Conservation (phyloP, 2,113 vertebrate genomes). For the Tragelaphus buxtoni region DNA sequence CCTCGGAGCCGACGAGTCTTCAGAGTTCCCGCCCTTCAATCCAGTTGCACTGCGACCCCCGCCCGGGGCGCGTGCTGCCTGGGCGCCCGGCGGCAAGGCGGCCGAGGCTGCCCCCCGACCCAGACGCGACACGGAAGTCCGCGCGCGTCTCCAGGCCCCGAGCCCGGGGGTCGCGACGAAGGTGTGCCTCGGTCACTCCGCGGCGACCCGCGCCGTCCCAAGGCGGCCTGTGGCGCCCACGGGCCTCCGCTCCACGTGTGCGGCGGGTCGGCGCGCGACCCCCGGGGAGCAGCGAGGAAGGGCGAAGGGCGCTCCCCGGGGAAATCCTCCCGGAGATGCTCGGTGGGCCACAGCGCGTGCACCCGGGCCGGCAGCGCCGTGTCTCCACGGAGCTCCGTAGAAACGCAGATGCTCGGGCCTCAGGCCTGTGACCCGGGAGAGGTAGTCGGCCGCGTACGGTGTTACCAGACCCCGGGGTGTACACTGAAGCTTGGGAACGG, state of each 20-base stretch:
- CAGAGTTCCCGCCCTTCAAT: neutral
- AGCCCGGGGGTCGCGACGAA: neutral
- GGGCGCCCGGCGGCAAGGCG: neutral
- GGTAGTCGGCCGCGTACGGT: neutral
- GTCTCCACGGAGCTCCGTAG: neutral
- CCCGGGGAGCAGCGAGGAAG: neutral
- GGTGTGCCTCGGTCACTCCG: neutral
- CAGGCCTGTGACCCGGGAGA: neutral
- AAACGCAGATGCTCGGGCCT: neutral
- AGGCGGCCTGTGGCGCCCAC: neutral
- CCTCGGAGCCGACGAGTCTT: neutral
- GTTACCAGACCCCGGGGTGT: neutral
- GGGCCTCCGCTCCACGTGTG: neutral
- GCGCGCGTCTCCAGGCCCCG: neutral
- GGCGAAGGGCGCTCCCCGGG: neutral
- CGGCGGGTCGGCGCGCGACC: neutral
- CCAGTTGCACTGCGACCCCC: neutral
- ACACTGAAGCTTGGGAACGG: neutral
- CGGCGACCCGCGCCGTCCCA: neutral
- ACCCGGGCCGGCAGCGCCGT: neutral
- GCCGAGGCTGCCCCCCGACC: neutral
- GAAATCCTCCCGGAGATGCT: neutral
- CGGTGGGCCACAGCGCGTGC: neutral
- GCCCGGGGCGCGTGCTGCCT: neutral
- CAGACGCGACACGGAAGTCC: neutral